These are phyloP conservation scores for Ploceus nigricollis DNA, from an alignment of 2,113 vertebrate genomes.

Conservation along the genomic window DNA sequence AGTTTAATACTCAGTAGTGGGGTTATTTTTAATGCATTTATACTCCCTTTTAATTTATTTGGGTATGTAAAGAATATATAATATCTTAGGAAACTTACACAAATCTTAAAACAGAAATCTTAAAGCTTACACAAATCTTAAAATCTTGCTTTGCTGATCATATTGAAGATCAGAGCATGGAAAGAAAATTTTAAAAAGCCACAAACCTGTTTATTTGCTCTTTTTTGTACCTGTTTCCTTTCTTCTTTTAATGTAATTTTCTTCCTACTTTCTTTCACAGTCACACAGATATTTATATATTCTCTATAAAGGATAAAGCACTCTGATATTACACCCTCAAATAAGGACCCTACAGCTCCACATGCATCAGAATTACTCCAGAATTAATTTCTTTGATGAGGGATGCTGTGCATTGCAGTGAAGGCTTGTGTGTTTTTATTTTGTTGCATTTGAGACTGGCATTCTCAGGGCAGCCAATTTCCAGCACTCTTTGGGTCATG, in stretches of 20 bases:
- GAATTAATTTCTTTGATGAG: background rate
- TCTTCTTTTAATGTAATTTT: background rate
- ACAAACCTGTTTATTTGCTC: background rate
- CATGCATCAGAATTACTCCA: background rate
- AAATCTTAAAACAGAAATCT: background rate
- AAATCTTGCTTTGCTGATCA: background rate
- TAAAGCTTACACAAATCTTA: background rate
- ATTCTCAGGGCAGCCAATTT: background rate
- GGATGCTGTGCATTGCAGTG: background rate
- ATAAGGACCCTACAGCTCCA: background rate
- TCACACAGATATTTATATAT: background rate
- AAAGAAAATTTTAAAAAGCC: background rate
- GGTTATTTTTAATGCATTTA: background rate
- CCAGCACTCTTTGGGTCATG: background rate
- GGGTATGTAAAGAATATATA: background rate
- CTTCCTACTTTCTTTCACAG: background rate
- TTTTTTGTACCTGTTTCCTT: background rate
- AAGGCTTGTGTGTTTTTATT: background rate
- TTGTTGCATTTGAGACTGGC: background rate
- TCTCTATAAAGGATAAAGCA: background rate
- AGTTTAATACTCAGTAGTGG: background rate
- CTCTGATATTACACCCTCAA: background rate
- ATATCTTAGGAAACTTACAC: rapidly evolving
- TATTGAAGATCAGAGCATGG: background rate
- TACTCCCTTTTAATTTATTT: background rate